Evolutionary conservation across 2,888 invertebrate species (phyloP).

Genomic region (Allolobophora icterica): DNA sequence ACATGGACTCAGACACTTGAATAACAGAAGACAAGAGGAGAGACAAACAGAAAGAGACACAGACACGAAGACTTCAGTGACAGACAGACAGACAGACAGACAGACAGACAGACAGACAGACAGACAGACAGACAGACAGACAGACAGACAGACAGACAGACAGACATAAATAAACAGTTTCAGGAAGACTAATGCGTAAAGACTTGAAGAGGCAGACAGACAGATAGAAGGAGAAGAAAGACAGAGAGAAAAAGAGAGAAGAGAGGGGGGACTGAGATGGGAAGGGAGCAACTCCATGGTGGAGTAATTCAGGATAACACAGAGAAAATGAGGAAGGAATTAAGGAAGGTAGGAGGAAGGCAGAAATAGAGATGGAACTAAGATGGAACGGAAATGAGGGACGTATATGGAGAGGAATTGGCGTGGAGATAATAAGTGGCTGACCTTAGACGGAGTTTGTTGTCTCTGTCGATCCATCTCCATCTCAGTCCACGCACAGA

Average conservation of each 20-base stretch:
- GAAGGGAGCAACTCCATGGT: too few relatives aligned
- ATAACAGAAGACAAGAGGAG: background rate
- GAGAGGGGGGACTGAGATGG: background rate
- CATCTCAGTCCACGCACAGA: background rate
- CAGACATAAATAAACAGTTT: too few relatives aligned
- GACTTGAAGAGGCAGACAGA: background rate
- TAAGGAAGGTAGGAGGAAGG: background rate
- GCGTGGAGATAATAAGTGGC: background rate
- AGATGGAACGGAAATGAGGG: background rate
- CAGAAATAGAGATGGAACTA: background rate
- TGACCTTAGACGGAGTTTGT: background rate
- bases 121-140: background rate
- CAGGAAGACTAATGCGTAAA: too few relatives aligned
- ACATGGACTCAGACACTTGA: too few relatives aligned
- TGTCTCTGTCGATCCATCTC: background rate
- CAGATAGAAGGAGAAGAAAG: background rate
- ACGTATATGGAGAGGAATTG: constrained; percentile 8
- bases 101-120: background rate
- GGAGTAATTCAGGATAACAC: background rate
- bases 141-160: background rate
- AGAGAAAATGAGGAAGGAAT: background rate
- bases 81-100: background rate
- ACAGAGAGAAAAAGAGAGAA: background rate
- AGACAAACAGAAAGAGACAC: background rate
- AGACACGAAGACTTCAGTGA: too few relatives aligned